Percentiles rank a stretch among this genome's conserved stretches.
Evolutionary conservation across 2,888 invertebrate genomes (phyloP).

Genomic region (Fragum sueziense): DNA sequence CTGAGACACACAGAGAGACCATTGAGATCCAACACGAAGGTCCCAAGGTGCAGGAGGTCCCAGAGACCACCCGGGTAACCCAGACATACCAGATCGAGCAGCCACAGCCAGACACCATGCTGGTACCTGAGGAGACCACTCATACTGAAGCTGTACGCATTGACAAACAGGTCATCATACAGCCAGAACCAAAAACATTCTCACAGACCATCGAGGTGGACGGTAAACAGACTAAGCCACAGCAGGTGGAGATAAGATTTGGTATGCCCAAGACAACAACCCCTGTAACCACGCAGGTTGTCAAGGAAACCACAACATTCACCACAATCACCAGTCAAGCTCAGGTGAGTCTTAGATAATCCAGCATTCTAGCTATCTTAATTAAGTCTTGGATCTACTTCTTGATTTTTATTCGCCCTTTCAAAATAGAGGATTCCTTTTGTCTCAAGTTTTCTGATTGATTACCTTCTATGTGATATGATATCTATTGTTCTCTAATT

Average conservation of each 20-base stretch:
- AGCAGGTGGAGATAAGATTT: constrained; percentile 69
- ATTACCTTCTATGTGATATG: no score
- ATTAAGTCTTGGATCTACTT: no score
- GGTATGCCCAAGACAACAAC: constrained; percentile 63
- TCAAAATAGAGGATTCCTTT: no score
- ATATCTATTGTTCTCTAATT: no score
- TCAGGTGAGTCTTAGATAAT: constrained; percentile 47
- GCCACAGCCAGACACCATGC: constrained; percentile 51
- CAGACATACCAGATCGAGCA: constrained; percentile 57
- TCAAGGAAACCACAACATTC: constrained; percentile 68
- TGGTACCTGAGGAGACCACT: constrained; percentile 64
- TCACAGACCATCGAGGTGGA: constrained; percentile 20
- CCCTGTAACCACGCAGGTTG: constrained; percentile 62
- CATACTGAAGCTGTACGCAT: constrained; percentile 63
- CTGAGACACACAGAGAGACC: constrained; percentile 74
- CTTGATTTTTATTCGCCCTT: no score
- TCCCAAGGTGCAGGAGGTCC: constrained; percentile 50
- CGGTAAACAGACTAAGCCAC: constrained; percentile 51
- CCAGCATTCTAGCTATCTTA: no score
- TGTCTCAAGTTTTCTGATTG: no score
- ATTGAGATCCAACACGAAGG: constrained; percentile 72
- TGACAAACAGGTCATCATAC: constrained; percentile 43
- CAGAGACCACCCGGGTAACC: constrained; percentile 59
- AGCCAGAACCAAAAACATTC: constrained; percentile 49
- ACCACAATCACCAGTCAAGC: constrained; percentile 62